These are phyloP conservation scores for Drosophila koepferae DNA, from an alignment of 2,888 invertebrate genomes.

Conservation along the genomic window DNA sequence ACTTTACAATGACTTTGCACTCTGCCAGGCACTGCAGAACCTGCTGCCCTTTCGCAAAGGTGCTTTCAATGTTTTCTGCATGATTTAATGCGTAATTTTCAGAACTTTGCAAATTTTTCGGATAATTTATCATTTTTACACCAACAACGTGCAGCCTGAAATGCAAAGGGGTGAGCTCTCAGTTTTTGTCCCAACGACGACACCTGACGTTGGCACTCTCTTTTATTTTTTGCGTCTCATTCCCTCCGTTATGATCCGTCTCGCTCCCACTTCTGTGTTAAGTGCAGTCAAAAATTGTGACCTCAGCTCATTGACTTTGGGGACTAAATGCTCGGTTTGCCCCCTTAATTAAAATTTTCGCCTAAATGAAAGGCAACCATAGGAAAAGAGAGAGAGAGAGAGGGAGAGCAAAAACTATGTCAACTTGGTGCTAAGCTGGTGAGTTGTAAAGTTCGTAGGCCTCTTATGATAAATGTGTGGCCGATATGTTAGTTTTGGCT, in stretches of 20 bases:
- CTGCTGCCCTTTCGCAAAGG: slow-evolving; percentile 15
- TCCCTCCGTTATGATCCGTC: background rate
- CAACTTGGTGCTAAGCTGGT: slow-evolving; percentile 21
- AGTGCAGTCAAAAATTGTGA: slow-evolving; percentile 65
- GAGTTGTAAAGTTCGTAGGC: slow-evolving; percentile 47
- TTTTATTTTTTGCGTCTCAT: slow-evolving; percentile 9
- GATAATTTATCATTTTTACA: slow-evolving; percentile 77
- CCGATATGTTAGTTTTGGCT: slow-evolving; percentile 8
- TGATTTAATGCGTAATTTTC: slow-evolving; percentile 81
- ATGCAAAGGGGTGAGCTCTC: slow-evolving; percentile 3
- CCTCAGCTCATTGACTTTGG: slow-evolving; percentile 76
- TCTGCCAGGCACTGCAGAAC: slow-evolving; percentile 17
- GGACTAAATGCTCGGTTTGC: slow-evolving; percentile 46
- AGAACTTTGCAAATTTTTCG: slow-evolving; percentile 76
- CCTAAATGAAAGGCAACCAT: background rate
- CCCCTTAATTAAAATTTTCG: slow-evolving; percentile 69
- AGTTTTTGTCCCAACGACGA: slow-evolving; percentile 51
- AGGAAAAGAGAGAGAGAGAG: background rate
- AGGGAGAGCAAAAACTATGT: background rate
- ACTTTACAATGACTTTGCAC: slow-evolving; percentile 75
- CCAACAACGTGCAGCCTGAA: slow-evolving; percentile 22
- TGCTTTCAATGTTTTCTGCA: slow-evolving; percentile 61
- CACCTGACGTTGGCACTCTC: slow-evolving; percentile 67
- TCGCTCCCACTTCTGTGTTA: slow-evolving; percentile 47
- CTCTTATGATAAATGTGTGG: slow-evolving; percentile 55